Conservation (phyloP, 2,888 invertebrate genomes). For the Ectobius pallidus region DNA sequence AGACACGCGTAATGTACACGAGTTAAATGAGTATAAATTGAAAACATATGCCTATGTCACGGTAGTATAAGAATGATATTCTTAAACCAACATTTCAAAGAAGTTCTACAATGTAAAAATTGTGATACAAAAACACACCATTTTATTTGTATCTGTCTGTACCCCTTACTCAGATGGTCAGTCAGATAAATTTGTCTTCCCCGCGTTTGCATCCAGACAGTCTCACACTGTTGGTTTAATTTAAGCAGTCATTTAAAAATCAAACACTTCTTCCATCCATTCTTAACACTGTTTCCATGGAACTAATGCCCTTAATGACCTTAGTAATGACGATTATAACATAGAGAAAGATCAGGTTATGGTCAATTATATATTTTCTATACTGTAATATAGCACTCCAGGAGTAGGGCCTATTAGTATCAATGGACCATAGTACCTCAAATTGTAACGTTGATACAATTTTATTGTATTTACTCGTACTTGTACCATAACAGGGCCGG, state of each 20-base stretch:
- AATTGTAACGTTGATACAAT: neutral
- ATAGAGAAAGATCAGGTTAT: neutral
- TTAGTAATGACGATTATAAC: too few species aligned
- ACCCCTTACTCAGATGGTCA: neutral
- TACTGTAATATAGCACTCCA: neutral
- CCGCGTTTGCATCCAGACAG: neutral
- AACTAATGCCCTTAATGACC: too few species aligned
- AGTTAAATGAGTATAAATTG: neutral
- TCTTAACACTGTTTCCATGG: too few species aligned
- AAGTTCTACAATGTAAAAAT: neutral
- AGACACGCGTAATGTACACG: neutral
- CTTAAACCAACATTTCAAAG: neutral
- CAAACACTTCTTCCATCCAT: neutral
- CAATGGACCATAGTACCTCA: neutral
- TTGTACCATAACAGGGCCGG: too few species aligned
- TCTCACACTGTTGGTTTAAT: slow-evolving; percentile 14
- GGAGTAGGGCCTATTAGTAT: neutral
- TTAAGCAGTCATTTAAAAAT: neutral
- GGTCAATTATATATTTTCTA: too few species aligned
- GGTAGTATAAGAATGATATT: neutral
- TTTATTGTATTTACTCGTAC: neutral
- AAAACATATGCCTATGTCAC: neutral
- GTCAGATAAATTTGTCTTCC: slow-evolving; percentile 18
- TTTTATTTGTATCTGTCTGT: neutral
- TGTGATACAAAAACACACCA: neutral